Evolutionary conservation across 2,797 vertebrate species (phyloP), one percentile per base, ranked within the genome.

Genomic region (Melanotaenia parkinsoni): DNA sequence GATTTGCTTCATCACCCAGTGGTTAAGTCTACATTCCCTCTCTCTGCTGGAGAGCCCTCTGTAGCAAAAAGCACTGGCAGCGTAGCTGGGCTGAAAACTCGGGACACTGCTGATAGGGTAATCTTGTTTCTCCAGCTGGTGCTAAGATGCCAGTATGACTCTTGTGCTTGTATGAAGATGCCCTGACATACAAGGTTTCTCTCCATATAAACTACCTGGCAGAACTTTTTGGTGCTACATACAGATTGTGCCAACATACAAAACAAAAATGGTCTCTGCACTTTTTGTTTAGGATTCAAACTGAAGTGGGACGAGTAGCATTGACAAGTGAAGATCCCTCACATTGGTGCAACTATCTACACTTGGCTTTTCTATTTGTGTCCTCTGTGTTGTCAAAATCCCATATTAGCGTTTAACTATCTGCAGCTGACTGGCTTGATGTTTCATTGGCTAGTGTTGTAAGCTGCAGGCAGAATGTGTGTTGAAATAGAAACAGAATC

Each of bases 211-310:
- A 75, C 80, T 84, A 81, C 76, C 80, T 74, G 69, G 77, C 88
- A 85, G 79, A 78, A 70, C 70, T 84, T 83, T 84, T 28, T 69
- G 89, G 86, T 90, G 88, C 89, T 89, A 89, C 85, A 80, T 67
- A 83, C 58, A 77, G 81, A 90, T 58, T 83, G 91, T 91, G 87
- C 91, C 90, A 92, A 92, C 89, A 84, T 40, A 79, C 68, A 73
- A 69, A 67, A 81, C 28, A 59, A 68, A 67, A 20, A n/a, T 0
- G 37, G 63, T 74, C 79, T 83, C 66, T 79, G 79, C 65, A 82
- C 75, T 79, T 87, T 88, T 78, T 82, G 64, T 72, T 82, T 75
- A 72, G 43, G 32, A 85, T 64, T 59, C 37, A 22, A 82, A 74
- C 40, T 37, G 69, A 72, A 74, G 58, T 28, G 64, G 60, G 63